Conservation (phyloP, 2,888 invertebrate species). For the Acleris literana region DNA sequence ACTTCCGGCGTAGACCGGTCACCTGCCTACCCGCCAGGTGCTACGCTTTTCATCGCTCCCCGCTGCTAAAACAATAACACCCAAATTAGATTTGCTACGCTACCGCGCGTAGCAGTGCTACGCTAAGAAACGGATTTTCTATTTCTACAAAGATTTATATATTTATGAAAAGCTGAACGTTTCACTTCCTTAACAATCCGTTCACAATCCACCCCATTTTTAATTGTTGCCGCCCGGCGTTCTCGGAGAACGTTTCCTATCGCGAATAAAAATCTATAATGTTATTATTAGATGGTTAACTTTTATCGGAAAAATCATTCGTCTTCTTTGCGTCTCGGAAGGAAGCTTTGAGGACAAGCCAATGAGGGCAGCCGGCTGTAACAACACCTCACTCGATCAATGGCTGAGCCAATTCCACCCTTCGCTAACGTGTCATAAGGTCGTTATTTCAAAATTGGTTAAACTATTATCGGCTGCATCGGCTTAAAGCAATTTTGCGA, state of each 20-base stretch:
- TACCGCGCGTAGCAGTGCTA: slow-evolving; percentile 8
- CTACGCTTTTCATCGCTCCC: slow-evolving; percentile 6
- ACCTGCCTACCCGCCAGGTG: slow-evolving; percentile 16
- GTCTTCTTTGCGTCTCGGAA: slow-evolving; percentile 56
- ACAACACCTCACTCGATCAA: slow-evolving; percentile 68
- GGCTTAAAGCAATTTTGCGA: slow-evolving; percentile 79
- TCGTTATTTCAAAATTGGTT: slow-evolving; percentile 67
- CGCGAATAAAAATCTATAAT: slow-evolving; percentile 43
- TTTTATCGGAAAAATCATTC: slow-evolving; percentile 61
- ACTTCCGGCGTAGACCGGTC: slow-evolving; percentile 5
- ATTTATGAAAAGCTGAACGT: slow-evolving; percentile 6
- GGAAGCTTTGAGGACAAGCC: slow-evolving; percentile 77
- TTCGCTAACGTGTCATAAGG: slow-evolving; percentile 61
- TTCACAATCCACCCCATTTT: slow-evolving; percentile 16
- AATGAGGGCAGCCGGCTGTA: slow-evolving; percentile 72
- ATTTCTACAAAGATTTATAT: too few species aligned
- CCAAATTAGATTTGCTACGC: slow-evolving; percentile 24
- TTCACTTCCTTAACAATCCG: slow-evolving; percentile 19
- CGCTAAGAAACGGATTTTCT: neutral
- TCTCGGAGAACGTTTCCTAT: slow-evolving; percentile 18
- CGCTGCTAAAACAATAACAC: slow-evolving; percentile 12
- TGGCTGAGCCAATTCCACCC: slow-evolving; percentile 62
- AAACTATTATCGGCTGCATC: slow-evolving; percentile 69
- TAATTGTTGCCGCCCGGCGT: slow-evolving; percentile 18
- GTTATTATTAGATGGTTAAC: slow-evolving; percentile 52